Evolutionary conservation across 1,140 invertebrate species (phyloP), one percentile per base, ranked within the genome.

Genomic region (Colletes latitarsis): DNA sequence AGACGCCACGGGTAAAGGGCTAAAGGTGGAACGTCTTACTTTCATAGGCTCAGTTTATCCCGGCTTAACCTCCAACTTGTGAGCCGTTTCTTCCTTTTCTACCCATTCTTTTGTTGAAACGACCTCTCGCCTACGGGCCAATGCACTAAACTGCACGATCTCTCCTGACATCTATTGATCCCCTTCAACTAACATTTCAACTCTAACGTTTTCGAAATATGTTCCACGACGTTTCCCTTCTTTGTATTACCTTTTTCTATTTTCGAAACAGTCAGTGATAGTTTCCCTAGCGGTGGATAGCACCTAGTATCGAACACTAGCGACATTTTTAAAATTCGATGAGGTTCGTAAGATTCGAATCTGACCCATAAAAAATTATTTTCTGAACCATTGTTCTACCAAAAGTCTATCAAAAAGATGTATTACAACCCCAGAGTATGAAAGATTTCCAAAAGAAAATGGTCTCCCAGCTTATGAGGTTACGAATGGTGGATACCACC

Each of bases 11-110:
- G 72, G 82, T 74, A 87, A 88, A 87, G 84, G 84, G 85, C 86
- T 88, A 89, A 88, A 89, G 82, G 86, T 89, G 82, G 79, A 86
- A 89, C 84, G 72, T 89, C 89, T 89, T 87, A 90, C 81, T 88
- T 52, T 43, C 81, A 63, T 68, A 76, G 82, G 86, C 88, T 88
- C 87, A 88, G 83, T 66, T 62, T 63, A 63, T 53, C 74, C 43
- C 43, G 17, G 63, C 71, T 75, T 82, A 82, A 82, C 72, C 77
- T 73, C 53, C 57, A 55, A 57, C 58, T 49, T 49, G 41, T 85
- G 81, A 81, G 77, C 85, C 77, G 77, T 69, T 41, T 74, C 84
- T 83, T 86, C 73, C 49, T 49, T 86, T 83, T 83, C 70, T 81
- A 10, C 49, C 49, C 81, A 55, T 78, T 75, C 82, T 76, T 85